Base-by-base conservation (phyloP, 64 coral and sea anemone species). In the Montipora capricornis region DNA sequence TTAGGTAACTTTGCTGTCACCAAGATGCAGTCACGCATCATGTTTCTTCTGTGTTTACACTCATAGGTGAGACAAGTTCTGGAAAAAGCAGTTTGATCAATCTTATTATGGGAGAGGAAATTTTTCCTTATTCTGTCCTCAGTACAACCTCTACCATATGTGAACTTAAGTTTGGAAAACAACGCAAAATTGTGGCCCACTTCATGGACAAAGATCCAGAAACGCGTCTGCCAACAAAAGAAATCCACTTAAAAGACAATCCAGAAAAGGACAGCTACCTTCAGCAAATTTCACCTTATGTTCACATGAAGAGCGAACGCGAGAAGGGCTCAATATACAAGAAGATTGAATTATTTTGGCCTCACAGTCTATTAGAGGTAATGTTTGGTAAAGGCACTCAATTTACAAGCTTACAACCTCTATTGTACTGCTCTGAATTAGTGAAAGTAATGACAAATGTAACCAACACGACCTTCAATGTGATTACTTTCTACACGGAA, bases 271-370 rank as follows among this genome's bases (percentile, higher is more conserved):
- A 77, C 55, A 9, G 29, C 57, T 78, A 19, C 15, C 82, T 84
- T 44, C 46, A 92, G 5, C 44, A 92, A 49, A 75, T 92, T 71
- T 92, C 90, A 8, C 51, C 73, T 14, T 92, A 75, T 50, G 55
- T 92, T 20, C 90, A 84, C 44, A n/a, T 26, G 4, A 83, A 83
- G 68, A 85, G 3, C 49, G 51, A 77, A 19, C 80, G 81, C 16
- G 80, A 77, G 14, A 76, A 86, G 22, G 81, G 37, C n/a, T 84
- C 49, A n/a, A 57, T 16, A 37, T 92, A 66, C 73, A 76, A 78
- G 5, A 92, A 86, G 12, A 62, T 92, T 29, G 80, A 92, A 55
- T 48, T 92, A 12, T 86, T 92, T 75, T 92, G 90, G 79, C 90
- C 81, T 75, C 73, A 74, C 81, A 80, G 44, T 52, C 61, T 84